Percentiles rank a stretch among this genome's conserved stretches.
Conservation (phyloP, 1,140 invertebrate species). For the Kradibia gibbosae region DNA sequence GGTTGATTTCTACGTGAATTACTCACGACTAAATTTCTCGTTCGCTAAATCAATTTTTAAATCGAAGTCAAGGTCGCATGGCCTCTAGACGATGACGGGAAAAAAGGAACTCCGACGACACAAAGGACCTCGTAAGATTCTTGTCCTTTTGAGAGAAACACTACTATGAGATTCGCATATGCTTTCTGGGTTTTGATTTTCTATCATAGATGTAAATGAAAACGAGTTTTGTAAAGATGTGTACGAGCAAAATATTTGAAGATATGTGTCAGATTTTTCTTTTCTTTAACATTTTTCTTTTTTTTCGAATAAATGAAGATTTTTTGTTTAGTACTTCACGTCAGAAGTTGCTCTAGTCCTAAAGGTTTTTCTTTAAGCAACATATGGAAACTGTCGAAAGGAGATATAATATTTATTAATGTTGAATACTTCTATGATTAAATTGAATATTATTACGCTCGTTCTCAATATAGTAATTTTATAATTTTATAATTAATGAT, state of each 20-base stretch:
- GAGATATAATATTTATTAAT: too few species aligned
- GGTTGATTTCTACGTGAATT: constrained; percentile 25
- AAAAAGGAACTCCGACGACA: not conserved
- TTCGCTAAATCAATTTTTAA: constrained; percentile 48
- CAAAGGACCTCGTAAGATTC: not conserved
- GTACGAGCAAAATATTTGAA: not conserved
- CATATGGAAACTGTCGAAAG: too few species aligned
- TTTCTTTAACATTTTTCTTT: not conserved
- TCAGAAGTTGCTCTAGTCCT: too few species aligned
- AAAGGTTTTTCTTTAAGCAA: too few species aligned
- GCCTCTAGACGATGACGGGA: constrained; percentile 13
- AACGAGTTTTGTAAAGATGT: not conserved
- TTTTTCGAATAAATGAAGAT: not conserved
- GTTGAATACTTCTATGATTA: too few species aligned
- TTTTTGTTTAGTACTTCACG: not conserved
- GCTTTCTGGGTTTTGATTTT: not conserved
- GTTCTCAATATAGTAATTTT: too few species aligned
- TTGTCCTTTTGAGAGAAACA: constrained; percentile 24
- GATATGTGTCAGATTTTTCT: not conserved
- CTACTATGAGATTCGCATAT: not conserved
- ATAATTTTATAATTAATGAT: too few species aligned
- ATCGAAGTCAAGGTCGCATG: constrained; percentile 41
- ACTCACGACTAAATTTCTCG: constrained; percentile 16
- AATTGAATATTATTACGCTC: too few species aligned
- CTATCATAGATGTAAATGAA: not conserved